Base-by-base conservation (phyloP, 2,888 invertebrate species). In the Ormyrus thymus region DNA sequence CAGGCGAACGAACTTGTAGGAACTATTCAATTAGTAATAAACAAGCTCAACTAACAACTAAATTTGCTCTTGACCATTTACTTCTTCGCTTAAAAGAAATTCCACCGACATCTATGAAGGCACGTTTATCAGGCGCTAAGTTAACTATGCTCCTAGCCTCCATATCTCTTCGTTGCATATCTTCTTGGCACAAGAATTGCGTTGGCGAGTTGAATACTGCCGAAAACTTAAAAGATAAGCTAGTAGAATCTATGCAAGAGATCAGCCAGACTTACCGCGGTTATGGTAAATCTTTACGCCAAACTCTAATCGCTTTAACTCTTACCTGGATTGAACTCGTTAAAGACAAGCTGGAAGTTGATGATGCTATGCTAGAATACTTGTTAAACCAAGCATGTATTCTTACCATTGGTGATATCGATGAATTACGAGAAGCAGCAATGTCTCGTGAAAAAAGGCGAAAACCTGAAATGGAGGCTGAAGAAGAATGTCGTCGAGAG, bases 251-350 rank as follows among this genome's bases (percentile, higher is more conserved):
- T 6, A 86, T 86, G 79, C 89, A 89, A 62, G 87, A 90, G 64
- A 86, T 89, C 13, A 83, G 84, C 0, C 87, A 87, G 53, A 86
- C 86, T 6, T 90, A 89, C 79, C 84, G 86, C 0, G 84, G 82
- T 4, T 89, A 88, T 55, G 87, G 88, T 0, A 86, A 86, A 50
- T 82, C 86, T 0, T 70, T 89, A n/a, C 86, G 89, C 0, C 87
- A 88, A 59, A 87, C 88, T 2, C 79, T 90, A 5, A 78, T 90
- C 7, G 87, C 89, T 1, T 78, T 90, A 7, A 78, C 88, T 0
- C 85, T 90, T 0, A 87, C 86, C 7, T 89, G 88, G 74, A 81
- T 87, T 3, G 87, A 88, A 43, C 84, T 89, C 45, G 88, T 89
- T 5, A 85, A 86, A 11, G 82, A 83, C 0, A 84, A 85, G 1